Percentiles rank a stretch among this genome's conserved stretches.
These are phyloP conservation scores for Listrodromus nycthemerus DNA, from an alignment of 2,888 invertebrate species.

Conservation along the genomic window DNA sequence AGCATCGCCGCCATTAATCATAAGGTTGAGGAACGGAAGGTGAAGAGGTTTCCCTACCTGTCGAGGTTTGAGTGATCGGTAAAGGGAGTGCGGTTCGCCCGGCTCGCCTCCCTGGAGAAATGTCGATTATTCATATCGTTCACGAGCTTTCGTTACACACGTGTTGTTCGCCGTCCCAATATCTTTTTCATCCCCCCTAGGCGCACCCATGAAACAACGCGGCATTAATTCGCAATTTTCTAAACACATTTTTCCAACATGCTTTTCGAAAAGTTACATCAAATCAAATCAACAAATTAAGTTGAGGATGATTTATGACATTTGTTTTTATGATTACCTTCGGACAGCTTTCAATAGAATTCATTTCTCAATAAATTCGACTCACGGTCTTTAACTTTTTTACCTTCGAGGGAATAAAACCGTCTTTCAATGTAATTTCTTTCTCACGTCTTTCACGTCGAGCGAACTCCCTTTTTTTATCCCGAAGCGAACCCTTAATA, in stretches of 20 bases:
- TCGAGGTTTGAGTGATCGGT: slow-evolving; percentile 48
- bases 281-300: no score
- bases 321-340: not conserved
- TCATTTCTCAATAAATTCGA: no score
- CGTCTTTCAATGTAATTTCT: no score
- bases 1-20: slow-evolving; percentile 61
- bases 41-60: slow-evolving; percentile 17
- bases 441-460: no score
- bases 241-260: no score
- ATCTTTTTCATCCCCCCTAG: not conserved
- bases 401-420: no score
- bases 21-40: slow-evolving; percentile 28
- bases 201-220: not conserved
- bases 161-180: not conserved
- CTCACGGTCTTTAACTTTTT: no score
- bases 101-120: slow-evolving; percentile 45
- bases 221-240: no score
- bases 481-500: not conserved
- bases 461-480: not conserved
- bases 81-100: not conserved
- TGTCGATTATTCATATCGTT: slow-evolving; percentile 54
- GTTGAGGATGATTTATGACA: not conserved
- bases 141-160: not conserved
- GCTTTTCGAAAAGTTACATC: no score
- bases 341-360: not conserved